Evolutionary conservation across 1,140 invertebrate species (phyloP).

Genomic region (Stenopsyche tienmushanensis): DNA sequence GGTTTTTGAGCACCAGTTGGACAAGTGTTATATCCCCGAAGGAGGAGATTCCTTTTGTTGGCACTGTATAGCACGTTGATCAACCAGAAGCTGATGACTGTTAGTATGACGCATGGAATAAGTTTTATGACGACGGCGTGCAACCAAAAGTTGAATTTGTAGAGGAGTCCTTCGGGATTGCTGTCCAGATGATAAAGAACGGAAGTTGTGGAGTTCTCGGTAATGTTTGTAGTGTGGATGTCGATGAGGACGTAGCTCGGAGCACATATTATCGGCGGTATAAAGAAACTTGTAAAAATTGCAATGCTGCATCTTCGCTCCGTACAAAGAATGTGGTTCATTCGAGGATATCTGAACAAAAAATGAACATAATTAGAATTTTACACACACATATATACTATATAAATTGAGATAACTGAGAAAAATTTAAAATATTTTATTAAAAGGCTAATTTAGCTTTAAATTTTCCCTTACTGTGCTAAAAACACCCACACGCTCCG

Average conservation of each 20-base stretch:
- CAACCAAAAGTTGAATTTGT: slow-evolving; percentile 80
- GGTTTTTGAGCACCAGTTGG: slow-evolving; percentile 51
- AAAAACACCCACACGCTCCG: too few relatives aligned
- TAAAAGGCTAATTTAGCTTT: too few relatives aligned
- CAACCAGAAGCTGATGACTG: slow-evolving; percentile 77
- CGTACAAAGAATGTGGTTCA: slow-evolving; percentile 62
- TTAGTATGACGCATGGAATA: slow-evolving; percentile 80
- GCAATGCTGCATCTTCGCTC: slow-evolving; percentile 70
- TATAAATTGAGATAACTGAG: too few relatives aligned
- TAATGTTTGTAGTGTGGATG: slow-evolving; percentile 50
- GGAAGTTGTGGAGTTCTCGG: slow-evolving; percentile 51
- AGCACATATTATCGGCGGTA: slow-evolving; percentile 74
- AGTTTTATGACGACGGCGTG: slow-evolving; percentile 83
- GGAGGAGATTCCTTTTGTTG: slow-evolving; percentile 66
- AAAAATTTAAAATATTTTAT: too few relatives aligned
- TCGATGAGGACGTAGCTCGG: slow-evolving; percentile 70
- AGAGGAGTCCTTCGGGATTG: slow-evolving; percentile 60
- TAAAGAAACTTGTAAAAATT: slow-evolving; percentile 70
- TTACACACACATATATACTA: too few relatives aligned
- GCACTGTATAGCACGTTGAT: slow-evolving; percentile 72
- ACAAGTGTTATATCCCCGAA: slow-evolving; percentile 63
- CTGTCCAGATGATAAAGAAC: slow-evolving; percentile 68
- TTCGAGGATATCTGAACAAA: slow-evolving; percentile 52
- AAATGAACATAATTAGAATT: slow-evolving; percentile 4
- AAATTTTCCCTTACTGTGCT: too few relatives aligned